Evolutionary conservation across 2,797 vertebrate species (phyloP).

Genomic region (Merluccius polli): DNA sequence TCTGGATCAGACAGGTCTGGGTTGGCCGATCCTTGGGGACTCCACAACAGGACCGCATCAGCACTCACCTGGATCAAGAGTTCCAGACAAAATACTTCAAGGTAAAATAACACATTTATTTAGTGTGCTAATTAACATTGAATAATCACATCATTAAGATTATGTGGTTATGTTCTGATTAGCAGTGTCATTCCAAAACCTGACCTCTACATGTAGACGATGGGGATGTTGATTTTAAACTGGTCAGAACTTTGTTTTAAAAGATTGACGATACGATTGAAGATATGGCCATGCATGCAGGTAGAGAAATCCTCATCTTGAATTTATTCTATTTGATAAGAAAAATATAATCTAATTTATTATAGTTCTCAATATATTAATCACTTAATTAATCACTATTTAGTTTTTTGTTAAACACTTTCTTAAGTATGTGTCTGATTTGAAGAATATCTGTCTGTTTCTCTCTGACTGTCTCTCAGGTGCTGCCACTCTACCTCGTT

Average conservation of each 20-base stretch:
- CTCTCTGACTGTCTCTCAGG: constrained; percentile 14
- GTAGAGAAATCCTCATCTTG: too few relatives aligned
- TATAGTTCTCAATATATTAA: background rate
- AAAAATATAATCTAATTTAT: background rate
- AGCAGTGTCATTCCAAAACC: too few relatives aligned
- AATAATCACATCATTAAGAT: background rate
- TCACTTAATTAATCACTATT: background rate
- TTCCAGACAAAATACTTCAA: background rate
- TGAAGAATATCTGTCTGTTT: background rate
- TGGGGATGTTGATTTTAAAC: background rate
- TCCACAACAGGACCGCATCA: background rate
- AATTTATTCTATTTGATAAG: background rate
- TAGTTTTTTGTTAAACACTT: background rate
- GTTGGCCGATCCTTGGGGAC: background rate
- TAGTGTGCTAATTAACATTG: background rate
- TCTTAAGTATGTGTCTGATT: background rate
- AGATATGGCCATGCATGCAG: too few relatives aligned
- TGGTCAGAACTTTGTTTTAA: too few relatives aligned
- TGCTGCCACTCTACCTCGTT: constrained; percentile 30
- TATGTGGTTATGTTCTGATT: background rate
- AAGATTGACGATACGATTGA: too few relatives aligned
- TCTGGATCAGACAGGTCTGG: background rate
- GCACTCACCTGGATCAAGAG: background rate
- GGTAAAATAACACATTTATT: background rate
- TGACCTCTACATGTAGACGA: too few relatives aligned